Evolutionary conservation across 2,797 vertebrate species (phyloP), one percentile per base, ranked within the genome.

Genomic region (Malacoctenus gilli): DNA sequence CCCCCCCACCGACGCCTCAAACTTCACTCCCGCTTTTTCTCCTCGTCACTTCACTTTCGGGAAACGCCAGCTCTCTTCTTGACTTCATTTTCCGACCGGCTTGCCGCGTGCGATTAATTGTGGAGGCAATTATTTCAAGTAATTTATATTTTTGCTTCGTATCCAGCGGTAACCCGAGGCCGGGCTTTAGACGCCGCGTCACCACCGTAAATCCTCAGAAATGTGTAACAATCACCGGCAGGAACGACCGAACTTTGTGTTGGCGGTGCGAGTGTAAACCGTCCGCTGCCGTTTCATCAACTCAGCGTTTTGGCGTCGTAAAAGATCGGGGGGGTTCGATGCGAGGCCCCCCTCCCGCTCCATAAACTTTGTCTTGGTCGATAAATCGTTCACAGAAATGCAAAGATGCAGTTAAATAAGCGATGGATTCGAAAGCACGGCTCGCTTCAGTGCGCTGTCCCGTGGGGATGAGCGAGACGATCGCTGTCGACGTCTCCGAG

Each of bases 101-200:
- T 68, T 18, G 36, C 42, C 20, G 53, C 2, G 6, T 64, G 46
- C 76, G 66, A 83, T 82, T 79, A 46, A 78, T 75, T 76, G 49
- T 38, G 12, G 53, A 74, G 62, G 55, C 51, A 66, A 67, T 80
- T 81, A 71, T 84, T 80, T 77, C 58, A 65, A 77, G 60, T 68
- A 46, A 72, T 75, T 79, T 35, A 13, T 34, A 20, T 20, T 64
- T 51, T 23, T 78, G 59, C 53, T 73, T 63, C 68, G 79, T 72
- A 77, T 82, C 79, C 41, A 63, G 1, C 28, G 35, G 23, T 36
- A 42, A 28, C 30, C 58, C 11, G 1, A 30, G 68, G 78, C 64
- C 42, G 10, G 59, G 53, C 31, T 71, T 62, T 46, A 36, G 56
- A 51, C 14, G 11, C 49, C 37, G 10, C 39, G 58, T 68, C 72